Percentiles rank a stretch among this genome's conserved stretches.
Conservation (phyloP, 2,797 vertebrate genomes). For the Sebastes melanostomus region DNA sequence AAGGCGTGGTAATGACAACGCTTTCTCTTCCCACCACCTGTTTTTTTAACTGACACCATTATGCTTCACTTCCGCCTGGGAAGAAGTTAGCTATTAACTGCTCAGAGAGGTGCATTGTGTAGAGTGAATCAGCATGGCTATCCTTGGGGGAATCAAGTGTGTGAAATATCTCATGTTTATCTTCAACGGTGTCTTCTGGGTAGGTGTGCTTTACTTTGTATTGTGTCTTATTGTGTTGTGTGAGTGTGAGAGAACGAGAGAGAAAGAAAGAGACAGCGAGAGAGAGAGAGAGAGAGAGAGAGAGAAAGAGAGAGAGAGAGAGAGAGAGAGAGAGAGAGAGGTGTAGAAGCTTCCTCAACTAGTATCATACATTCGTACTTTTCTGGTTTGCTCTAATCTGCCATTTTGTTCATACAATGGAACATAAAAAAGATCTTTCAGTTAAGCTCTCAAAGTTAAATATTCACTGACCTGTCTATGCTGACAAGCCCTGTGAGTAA, state of each 20-base stretch:
- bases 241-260: neutral
- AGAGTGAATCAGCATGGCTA: conserved; percentile 66
- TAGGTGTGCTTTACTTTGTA: conserved; percentile 62
- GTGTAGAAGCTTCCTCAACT: neutral
- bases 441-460: conserved; percentile 33
- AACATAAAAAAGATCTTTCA: neutral
- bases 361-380: neutral
- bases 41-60: conserved; percentile 4
- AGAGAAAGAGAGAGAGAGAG: neutral
- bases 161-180: conserved; percentile 80
- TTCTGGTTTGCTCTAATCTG: neutral
- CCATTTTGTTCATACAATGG: neutral
- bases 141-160: conserved; percentile 70
- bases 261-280: neutral
- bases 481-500: neutral
- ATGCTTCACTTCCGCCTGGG: neutral
- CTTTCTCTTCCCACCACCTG: neutral
- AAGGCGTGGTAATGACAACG: conserved; percentile 36
- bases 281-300: neutral
- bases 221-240: neutral
- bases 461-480: conserved; percentile 16
- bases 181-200: conserved; percentile 78
- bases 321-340: neutral
- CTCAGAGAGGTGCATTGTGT: neutral
- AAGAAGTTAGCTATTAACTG: neutral